phyloP scores from a whole-genome alignment of 2,113 vertebrate species.

The Dasyurus viverrinus region DNA sequence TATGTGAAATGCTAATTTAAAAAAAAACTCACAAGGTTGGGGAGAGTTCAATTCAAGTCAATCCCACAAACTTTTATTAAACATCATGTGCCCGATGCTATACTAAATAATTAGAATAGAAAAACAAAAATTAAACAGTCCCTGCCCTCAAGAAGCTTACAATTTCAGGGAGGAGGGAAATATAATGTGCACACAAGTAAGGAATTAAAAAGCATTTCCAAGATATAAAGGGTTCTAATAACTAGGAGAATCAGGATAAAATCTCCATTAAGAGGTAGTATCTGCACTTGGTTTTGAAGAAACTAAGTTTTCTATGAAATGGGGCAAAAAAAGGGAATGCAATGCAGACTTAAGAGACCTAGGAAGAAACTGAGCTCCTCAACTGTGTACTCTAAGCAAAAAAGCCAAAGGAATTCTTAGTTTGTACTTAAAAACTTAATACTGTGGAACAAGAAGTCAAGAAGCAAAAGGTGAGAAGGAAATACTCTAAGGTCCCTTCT shows the following conservation, averaged over 20 bases:
- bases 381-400: not conserved
- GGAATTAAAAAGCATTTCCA: not conserved
- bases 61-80: not conserved
- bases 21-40: not conserved
- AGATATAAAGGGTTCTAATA: not conserved
- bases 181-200: not conserved
- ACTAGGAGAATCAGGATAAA: not conserved
- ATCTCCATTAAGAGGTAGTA: not conserved
- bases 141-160: not conserved
- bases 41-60: not conserved
- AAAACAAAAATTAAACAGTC: not conserved
- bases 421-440: too few relatives aligned
- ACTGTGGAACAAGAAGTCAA: fast-evolving
- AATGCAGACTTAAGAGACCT: not conserved
- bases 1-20: not conserved
- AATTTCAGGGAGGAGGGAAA: not conserved
- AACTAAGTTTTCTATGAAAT: too few relatives aligned
- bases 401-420: constrained; percentile 25
- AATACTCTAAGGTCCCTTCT: not conserved
- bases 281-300: not conserved
- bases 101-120: not conserved
- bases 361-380: fast-evolving
- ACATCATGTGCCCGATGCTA: not conserved
- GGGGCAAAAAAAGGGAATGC: not conserved
- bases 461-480: not conserved